A percentile compares a stretch with the other conserved stretches of the same genome.
phyloP scores from a whole-genome alignment of 2,113 vertebrate species.

The Noctilio leporinus region DNA sequence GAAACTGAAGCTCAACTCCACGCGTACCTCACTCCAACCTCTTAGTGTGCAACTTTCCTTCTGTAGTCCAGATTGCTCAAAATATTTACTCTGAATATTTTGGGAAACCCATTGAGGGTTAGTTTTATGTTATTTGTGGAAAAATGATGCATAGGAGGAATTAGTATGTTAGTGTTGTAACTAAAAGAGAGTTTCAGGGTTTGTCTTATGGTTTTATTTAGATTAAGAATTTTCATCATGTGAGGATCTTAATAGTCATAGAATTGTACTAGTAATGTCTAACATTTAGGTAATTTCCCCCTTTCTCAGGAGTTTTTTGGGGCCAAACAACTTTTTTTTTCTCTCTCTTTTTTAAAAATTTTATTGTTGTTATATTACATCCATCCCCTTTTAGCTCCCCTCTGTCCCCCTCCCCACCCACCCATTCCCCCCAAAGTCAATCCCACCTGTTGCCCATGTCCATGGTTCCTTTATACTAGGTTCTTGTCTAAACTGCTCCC shows the following conservation, averaged over 20 bases:
- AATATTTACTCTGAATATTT: background rate
- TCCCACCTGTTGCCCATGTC: too few relatives aligned
- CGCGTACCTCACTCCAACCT: too few relatives aligned
- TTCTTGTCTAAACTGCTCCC: too few relatives aligned
- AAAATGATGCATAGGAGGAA: background rate
- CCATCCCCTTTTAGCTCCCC: too few relatives aligned
- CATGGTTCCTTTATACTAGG: too few relatives aligned
- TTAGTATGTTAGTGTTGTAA: background rate
- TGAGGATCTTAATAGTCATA: background rate
- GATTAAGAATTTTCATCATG: background rate
- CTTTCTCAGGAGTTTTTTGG: background rate
- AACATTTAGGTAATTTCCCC: background rate
- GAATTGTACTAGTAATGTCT: background rate
- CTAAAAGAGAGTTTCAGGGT: background rate
- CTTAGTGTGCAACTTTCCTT: background rate
- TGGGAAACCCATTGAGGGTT: background rate
- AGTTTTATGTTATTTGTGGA: constrained; percentile 8
- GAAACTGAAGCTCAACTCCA: background rate
- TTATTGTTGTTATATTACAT: too few relatives aligned
- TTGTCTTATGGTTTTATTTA: background rate
- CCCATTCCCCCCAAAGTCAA: too few relatives aligned
- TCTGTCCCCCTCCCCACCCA: too few relatives aligned
- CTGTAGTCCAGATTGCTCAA: background rate
- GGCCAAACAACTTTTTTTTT: background rate
- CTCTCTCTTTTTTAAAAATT: too few relatives aligned